phyloP scores from a whole-genome alignment of 2,888 invertebrate genomes.

The Oscheius sp. region DNA sequence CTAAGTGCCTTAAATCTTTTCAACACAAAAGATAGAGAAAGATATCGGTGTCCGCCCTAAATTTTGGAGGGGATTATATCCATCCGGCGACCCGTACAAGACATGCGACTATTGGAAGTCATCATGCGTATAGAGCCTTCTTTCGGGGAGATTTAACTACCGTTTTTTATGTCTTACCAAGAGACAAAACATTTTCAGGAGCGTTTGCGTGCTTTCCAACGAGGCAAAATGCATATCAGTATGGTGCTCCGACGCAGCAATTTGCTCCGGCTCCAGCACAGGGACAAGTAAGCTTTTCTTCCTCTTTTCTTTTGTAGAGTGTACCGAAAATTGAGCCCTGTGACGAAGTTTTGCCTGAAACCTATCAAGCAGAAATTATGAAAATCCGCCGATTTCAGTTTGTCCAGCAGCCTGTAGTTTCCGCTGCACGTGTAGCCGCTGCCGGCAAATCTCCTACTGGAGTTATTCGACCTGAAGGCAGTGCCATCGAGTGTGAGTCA shows the following conservation, averaged over 20 bases:
- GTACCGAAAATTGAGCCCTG: too few species aligned
- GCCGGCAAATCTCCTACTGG: slow-evolving; percentile 57
- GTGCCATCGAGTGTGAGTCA: slow-evolving; percentile 47
- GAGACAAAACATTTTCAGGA: too few species aligned
- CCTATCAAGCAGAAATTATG: background rate
- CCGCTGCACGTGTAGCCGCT: slow-evolving; percentile 58
- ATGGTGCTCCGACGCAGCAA: slow-evolving; percentile 57
- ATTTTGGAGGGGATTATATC: slow-evolving; percentile 23
- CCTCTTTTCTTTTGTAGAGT: too few species aligned
- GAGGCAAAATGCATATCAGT: slow-evolving; percentile 50
- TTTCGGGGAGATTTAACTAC: background rate
- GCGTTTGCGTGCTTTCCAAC: slow-evolving; percentile 51
- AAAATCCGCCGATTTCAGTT: background rate
- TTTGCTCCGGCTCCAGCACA: slow-evolving; percentile 43
- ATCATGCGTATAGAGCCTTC: slow-evolving; percentile 19
- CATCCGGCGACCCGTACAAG: slow-evolving; percentile 25
- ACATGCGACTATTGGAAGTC: slow-evolving; percentile 20
- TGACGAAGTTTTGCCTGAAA: background rate
- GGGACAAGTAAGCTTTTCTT: background rate
- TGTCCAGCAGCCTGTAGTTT: slow-evolving; percentile 24
- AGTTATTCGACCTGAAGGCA: slow-evolving; percentile 50
- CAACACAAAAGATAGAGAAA: too few species aligned
- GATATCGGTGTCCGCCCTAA: slow-evolving; percentile 5
- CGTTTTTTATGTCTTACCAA: too few species aligned
- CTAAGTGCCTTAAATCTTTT: too few species aligned